A percentile compares a stretch with the other conserved stretches of the same genome.
phyloP scores from a whole-genome alignment of 2,113 vertebrate species.

The Mus spicilegus region DNA sequence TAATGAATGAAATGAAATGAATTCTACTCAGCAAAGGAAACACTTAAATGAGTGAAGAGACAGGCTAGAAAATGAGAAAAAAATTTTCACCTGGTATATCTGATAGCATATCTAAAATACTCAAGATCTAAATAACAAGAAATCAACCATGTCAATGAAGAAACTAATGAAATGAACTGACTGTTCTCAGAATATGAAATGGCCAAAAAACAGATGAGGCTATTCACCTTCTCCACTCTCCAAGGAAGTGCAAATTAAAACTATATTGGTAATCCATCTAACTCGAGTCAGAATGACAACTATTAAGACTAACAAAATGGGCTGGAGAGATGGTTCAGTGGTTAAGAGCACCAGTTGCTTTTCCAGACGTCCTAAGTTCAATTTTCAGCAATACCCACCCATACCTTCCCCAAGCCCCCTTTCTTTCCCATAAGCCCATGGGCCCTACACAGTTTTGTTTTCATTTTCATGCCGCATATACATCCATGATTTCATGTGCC shows the following conservation, averaged over 20 bases:
- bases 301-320: background rate
- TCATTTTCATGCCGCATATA: no score
- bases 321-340: no score
- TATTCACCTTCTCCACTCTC: background rate
- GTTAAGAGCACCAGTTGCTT: no score
- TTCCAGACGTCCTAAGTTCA: no score
- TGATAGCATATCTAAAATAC: background rate
- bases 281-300: background rate
- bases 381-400: no score
- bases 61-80: background rate
- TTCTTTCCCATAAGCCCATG: no score
- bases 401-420: no score
- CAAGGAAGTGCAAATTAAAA: background rate
- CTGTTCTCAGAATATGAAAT: background rate
- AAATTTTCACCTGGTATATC: background rate
- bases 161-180: no score
- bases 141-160: background rate
- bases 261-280: background rate
- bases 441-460: no score
- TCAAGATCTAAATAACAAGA: background rate
- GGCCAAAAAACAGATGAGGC: background rate
- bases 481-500: no score
- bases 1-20: background rate
- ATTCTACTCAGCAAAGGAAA: background rate
- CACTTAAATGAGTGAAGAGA: background rate